Evolutionary conservation across 2,113 vertebrate species (phyloP), one percentile per base, ranked within the genome.

Genomic region (Falcunculus frontatus): DNA sequence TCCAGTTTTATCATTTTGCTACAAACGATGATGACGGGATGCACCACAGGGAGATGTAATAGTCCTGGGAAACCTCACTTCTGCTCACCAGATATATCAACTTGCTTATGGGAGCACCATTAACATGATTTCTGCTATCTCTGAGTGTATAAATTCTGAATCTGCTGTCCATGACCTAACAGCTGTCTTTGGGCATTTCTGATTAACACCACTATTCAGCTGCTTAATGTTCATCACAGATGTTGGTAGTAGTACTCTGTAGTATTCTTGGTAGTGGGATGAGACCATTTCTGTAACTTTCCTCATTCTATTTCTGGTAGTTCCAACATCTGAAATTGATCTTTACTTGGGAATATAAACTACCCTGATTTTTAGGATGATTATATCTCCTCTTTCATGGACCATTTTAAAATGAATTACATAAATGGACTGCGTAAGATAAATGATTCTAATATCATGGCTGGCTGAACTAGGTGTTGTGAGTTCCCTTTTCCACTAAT

Each of bases 401-500:
- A 69, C 57, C 46, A 52, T 93, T 97, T 95, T 95, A 81, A 93
- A 97, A 87, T 44, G 27, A 93, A 92, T 87, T 92, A 26, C n/a
- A 64, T 93, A 92, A 91, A 62, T 79, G 35, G 69, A n/a, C 50
- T 89, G 9, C 53, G 95, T 83, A 96, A 95, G 91, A 89, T 96
- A 96, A 84, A 87, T 97, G 53, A 91, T 96, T 98, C 89, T 94
- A 95, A 81, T 97, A 73, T 94, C 83, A 89, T 93, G 75, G 64
- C 64, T 97, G 92, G 78, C 80, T 97, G 94, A 97, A 72, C 88
- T 90, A 70, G 21, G 23, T 55, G 86, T 49, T 88, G 15, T 26
- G 57, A 75, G 65, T 94, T 94, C 93, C 46, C 23, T 92, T 95
- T 94, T 90, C 42, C 74, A 85, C 46, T 88, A 74, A 91, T 93